Percentiles rank a stretch among this genome's conserved stretches.
Conservation (phyloP, 2,888 invertebrate genomes). For the Athalia cordata region DNA sequence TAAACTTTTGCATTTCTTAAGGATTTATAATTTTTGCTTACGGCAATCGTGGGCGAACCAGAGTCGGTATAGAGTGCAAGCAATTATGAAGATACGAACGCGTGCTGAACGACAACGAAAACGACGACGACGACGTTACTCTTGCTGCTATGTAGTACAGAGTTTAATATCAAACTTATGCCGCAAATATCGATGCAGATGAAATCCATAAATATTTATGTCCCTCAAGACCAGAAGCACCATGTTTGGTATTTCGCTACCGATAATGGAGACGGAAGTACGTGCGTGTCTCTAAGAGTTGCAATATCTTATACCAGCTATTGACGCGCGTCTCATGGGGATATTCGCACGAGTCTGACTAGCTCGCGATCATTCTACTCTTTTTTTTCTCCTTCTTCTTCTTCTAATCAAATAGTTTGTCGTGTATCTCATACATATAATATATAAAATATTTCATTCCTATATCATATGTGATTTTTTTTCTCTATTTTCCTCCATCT, state of each 20-base stretch:
- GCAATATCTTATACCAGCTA: neutral
- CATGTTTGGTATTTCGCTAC: constrained; percentile 42
- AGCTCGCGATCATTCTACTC: too few species aligned
- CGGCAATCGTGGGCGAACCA: too few species aligned
- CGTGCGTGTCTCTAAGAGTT: neutral
- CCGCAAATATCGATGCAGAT: constrained; percentile 40
- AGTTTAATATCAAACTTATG: neutral
- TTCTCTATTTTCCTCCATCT: neutral
- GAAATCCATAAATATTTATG: constrained; percentile 40
- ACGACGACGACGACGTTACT: neutral
- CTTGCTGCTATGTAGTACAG: too few species aligned
- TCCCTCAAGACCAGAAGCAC: constrained; percentile 22
- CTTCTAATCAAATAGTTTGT: too few species aligned
- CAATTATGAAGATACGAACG: too few species aligned
- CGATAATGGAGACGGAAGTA: constrained; percentile 41
- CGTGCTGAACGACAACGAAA: too few species aligned
- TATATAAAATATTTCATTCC: neutral
- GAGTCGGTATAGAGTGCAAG: too few species aligned
- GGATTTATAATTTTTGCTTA: too few species aligned
- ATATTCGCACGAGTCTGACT: neutral
- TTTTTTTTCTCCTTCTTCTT: too few species aligned
- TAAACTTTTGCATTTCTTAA: too few species aligned
- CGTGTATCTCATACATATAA: too few species aligned
- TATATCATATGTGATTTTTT: neutral
- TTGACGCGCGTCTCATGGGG: neutral